Base-by-base conservation (phyloP, 2,113 vertebrate genomes). In the Mesembrinibis cayennensis region DNA sequence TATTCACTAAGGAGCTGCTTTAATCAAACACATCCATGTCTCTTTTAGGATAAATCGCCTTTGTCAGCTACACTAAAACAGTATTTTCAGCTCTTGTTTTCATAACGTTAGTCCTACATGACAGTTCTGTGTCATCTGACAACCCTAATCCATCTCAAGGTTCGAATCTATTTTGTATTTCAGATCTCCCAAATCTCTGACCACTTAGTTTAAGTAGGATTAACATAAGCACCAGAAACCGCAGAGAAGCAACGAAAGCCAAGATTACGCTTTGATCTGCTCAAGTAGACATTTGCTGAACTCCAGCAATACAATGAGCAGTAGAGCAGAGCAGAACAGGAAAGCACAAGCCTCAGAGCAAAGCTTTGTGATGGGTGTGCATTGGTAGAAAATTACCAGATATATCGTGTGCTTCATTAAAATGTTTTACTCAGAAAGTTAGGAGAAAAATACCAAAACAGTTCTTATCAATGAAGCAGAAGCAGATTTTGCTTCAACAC, bases 251-350 rank as follows among this genome's bases (percentile, higher is more conserved):
- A 95, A 90, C 40, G 47, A 90, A 98, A 97, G 94, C 92, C 90
- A 97, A 95, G 90, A 97, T 91, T 96, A 96, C 3, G 21, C 96
- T 98, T 97, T 97, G 94, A 98, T 97, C 93, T 97, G 59, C 87
- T 94, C 81, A 93, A 97, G 95, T 67, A 96, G 96, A 97, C 96
- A 95, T 96, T 97, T 97, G 92, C 93, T 94, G 82, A 91, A 95
- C 95, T 85, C 82, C 80, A 91, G 82, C 77, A 94, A 36, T 58
- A 82, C 77, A 89, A 40, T 7, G 23, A 61, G 78, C 73, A 91
- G 80, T 80, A 65, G 77, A 90, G 87, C 76, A 87, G 82, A 49
- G 80, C 40, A 69, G 87, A 90, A 22, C 58, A 63, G 65, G 65
- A 85, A 87, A 81, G 53, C 63, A 79, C 40, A 44, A 71, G 44